A percentile compares a stretch with the other conserved stretches of the same genome.
Conservation (phyloP, 2,888 invertebrate genomes). For the Leucophenga maculata region DNA sequence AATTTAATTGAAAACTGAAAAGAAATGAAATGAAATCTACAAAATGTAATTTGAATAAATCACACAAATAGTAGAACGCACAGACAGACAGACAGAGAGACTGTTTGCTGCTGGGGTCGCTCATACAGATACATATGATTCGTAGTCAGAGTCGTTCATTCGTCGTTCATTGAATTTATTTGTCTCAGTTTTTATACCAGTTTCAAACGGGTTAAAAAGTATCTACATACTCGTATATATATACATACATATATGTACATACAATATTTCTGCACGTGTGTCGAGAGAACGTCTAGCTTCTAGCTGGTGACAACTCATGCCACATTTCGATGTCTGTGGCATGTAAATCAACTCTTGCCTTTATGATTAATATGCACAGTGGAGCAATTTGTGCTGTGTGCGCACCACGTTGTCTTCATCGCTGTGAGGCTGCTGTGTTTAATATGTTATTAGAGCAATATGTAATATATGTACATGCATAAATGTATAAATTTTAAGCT, state of each 20-base stretch:
- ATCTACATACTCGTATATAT: no score
- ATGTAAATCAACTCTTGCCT: constrained; percentile 20
- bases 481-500: no score
- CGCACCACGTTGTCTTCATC: no score
- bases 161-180: neutral
- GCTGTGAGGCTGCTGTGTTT: no score
- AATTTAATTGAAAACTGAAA: constrained; percentile 14
- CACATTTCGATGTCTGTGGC: constrained; percentile 11
- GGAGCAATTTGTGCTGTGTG: constrained; percentile 20
- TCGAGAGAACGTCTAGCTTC: neutral
- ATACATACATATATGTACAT: no score
- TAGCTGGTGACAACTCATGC: constrained; percentile 5
- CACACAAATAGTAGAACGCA: constrained; percentile 6
- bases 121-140: no score
- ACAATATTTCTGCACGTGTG: neutral
- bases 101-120: no score
- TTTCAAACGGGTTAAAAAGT: no score
- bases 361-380: constrained; percentile 29
- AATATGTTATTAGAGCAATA: constrained; percentile 15
- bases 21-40: constrained; percentile 4
- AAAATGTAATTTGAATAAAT: constrained; percentile 17
- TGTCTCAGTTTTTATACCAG: neutral
- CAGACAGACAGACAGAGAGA: neutral
- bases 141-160: no score
- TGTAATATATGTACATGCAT: neutral